Base-by-base conservation (phyloP, 2,888 invertebrate genomes). In the Sisyra nigra region DNA sequence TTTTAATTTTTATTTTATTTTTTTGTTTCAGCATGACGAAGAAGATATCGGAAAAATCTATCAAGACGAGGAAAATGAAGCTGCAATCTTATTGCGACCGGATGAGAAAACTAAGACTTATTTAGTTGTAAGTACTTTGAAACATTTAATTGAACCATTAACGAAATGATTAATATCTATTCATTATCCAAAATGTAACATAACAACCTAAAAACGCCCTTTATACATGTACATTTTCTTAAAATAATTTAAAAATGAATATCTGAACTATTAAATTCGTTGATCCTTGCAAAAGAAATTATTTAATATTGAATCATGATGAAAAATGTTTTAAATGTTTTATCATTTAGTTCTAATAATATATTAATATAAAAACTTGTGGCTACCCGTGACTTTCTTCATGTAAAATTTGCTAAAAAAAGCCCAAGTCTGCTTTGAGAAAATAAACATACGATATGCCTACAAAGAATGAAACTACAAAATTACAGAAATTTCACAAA, bases 41-140 rank as follows among this genome's bases (percentile, higher is more conserved):
- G 76, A 76, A 52, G 80, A 85, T 47, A 68, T 91, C 46, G 92
- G 91, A 11, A 84, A 87, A 48, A 71, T 86, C 35, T 92, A 85
- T 64, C 91, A 92, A 62, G 92, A 92, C 61, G 77, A 82, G 55
- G 71, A 74, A 48, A 87, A 83, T 55, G 80, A 85, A 65, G 91
- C 92, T 8, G 91, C 92, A 3, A 72, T 92, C 54, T 69, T 91
- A 47, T 75, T 92, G 59, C 76, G 86, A 56, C 78, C 78, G 52
- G 86, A 89, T 59, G 71, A 78, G 46, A 68, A 71, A 50, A 81
- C 80, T 59, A 87, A 85, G 49, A 79, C 80, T 58, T 68, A 89
- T 52, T 70, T 87, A 56, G 80, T 91, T 80, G 91, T 91, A 68
- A 80, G 86, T 69, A 29, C 18, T 35, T 15, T 2, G 15, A 17